Conservation (phyloP, 2,113 vertebrate species). For the Corythornis madagascariensis region DNA sequence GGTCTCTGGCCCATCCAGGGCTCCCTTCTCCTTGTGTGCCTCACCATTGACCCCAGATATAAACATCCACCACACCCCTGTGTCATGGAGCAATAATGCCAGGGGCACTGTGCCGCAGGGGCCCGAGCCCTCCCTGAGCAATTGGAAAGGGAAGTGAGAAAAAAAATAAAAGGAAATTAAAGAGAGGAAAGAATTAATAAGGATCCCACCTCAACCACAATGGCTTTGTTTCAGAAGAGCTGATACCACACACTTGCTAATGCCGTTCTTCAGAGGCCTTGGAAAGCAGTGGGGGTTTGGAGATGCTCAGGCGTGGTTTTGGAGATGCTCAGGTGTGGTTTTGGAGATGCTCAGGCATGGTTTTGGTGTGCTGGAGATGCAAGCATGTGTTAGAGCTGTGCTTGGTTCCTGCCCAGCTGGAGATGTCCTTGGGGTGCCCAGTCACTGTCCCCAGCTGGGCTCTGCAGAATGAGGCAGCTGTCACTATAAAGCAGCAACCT, state of each 20-base stretch:
- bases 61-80: not conserved
- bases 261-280: not conserved
- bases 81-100: rapidly evolving
- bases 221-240: slow-evolving; percentile 46
- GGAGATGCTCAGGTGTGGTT: not conserved
- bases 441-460: not conserved
- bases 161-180: slow-evolving; percentile 34
- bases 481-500: not conserved
- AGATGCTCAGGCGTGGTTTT: not conserved
- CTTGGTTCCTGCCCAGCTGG: not conserved
- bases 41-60: rapidly evolving
- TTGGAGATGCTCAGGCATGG: not conserved
- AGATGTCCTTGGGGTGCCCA: rapidly evolving
- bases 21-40: not conserved
- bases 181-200: slow-evolving; percentile 56
- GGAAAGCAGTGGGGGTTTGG: slow-evolving; percentile 41
- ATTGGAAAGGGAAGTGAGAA: not conserved
- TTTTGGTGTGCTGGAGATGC: not conserved
- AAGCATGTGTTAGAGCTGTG: not conserved
- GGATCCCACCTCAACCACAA: slow-evolving; percentile 38
- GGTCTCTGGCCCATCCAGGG: not conserved
- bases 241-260: slow-evolving; percentile 26
- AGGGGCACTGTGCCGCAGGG: not conserved
- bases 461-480: not conserved
- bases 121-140: not conserved